A percentile compares a stretch with the other conserved stretches of the same genome.
Evolutionary conservation across 2,797 vertebrate genomes (phyloP).

Genomic region (Takifugu rubripes): DNA sequence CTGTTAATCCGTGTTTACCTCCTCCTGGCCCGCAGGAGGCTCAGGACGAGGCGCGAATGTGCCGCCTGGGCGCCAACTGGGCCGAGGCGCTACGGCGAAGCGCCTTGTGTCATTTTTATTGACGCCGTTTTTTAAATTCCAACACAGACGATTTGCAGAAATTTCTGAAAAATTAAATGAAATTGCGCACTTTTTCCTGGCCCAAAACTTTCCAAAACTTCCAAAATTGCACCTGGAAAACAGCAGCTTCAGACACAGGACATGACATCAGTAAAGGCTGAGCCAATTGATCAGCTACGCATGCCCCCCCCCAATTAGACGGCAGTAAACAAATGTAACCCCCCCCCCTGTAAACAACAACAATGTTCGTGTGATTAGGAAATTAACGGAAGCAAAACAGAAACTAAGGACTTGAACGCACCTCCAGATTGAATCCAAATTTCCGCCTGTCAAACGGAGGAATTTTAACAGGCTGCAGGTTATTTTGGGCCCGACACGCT

Average conservation of each 20-base stretch:
- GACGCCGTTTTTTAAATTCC: no score
- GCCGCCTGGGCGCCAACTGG: constrained; percentile 18
- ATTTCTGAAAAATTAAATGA: no score
- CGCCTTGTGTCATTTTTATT: no score
- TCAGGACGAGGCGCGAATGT: constrained; percentile 9
- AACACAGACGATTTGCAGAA: no score
- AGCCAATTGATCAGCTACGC: constrained; percentile 30
- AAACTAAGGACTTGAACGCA: neutral
- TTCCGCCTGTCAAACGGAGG: neutral
- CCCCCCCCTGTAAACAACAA: constrained; percentile 12
- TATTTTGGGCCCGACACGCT: constrained; percentile 37
- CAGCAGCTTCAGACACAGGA: neutral
- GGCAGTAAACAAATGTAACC: constrained; percentile 33
- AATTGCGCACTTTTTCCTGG: no score
- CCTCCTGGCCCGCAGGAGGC: constrained; percentile 6
- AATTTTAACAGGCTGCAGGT: constrained; percentile 20
- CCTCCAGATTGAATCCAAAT: neutral
- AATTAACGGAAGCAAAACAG: neutral
- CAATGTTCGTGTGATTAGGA: constrained; percentile 2
- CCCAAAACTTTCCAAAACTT: no score
- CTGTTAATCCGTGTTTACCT: constrained; percentile 24
- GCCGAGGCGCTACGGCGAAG: neutral
- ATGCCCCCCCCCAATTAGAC: constrained; percentile 30
- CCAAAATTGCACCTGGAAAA: no score
- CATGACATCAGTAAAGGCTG: constrained; percentile 7